Evolutionary conservation across 2,888 invertebrate genomes (phyloP).

Genomic region (Drosophila vallismaia): DNA sequence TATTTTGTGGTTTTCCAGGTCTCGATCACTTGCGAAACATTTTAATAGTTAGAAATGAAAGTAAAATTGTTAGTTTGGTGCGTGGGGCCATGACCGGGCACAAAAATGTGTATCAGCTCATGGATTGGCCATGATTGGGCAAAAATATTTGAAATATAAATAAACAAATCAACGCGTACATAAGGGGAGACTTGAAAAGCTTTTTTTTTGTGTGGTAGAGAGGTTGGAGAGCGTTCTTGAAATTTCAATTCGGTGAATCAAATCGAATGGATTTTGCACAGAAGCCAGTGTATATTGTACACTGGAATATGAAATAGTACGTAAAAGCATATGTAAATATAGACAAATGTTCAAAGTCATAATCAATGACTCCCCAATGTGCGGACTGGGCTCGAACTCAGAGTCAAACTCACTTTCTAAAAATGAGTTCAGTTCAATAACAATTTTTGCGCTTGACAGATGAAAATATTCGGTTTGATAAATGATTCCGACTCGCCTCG

Average conservation of each 20-base stretch:
- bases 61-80: conserved; percentile 58
- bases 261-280: conserved; percentile 55
- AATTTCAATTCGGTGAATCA: conserved; percentile 56
- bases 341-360: conserved; percentile 35
- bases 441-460: conserved; percentile 60
- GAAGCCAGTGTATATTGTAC: conserved; percentile 52
- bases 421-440: conserved; percentile 71
- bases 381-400: conserved; percentile 25
- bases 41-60: conserved; percentile 77
- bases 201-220: conserved; percentile 7
- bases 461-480: conserved; percentile 51
- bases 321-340: conserved; percentile 14
- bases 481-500: conserved; percentile 30
- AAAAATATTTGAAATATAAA: conserved; percentile 62
- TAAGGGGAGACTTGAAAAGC: conserved; percentile 17
- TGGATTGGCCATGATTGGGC: conserved; percentile 69
- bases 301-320: background rate
- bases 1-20: conserved; percentile 41
- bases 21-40: conserved; percentile 70
- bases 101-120: conserved; percentile 34
- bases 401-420: conserved; percentile 67
- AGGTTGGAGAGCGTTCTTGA: conserved; percentile 60
- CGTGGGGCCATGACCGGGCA: conserved; percentile 64
- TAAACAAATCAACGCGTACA: conserved; percentile 63
- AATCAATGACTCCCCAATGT: conserved; percentile 48